phyloP scores from a whole-genome alignment of 1,140 invertebrate species.

The Penaeus vannamei region DNA sequence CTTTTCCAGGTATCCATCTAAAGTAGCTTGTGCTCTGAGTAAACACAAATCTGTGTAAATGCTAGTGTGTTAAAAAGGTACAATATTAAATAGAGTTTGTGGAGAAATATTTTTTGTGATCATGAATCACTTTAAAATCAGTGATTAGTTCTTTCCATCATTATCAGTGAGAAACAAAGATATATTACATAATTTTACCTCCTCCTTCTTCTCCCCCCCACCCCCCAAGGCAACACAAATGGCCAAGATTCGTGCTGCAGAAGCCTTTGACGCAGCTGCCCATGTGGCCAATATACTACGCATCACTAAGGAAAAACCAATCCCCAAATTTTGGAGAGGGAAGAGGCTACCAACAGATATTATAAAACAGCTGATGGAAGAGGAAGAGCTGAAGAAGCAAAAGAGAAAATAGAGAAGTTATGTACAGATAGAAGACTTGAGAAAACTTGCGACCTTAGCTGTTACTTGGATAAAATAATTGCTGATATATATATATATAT shows the following conservation, averaged over 20 bases:
- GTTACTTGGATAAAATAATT: no score
- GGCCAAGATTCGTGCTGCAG: constrained; percentile 79
- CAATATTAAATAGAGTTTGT: no score
- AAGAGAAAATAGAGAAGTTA: constrained; percentile 7
- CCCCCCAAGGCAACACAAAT: constrained; percentile 75
- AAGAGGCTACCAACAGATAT: constrained; percentile 78
- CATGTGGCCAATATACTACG: constrained; percentile 79
- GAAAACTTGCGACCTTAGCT: background rate
- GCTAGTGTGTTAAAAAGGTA: no score
- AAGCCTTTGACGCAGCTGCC: constrained; percentile 82
- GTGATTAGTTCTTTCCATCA: no score
- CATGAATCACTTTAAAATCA: no score
- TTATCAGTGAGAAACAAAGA: no score
- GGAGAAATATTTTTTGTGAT: no score
- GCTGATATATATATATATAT: no score
- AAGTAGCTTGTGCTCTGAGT: background rate
- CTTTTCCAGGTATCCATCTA: constrained; percentile 76
- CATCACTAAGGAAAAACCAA: constrained; percentile 77
- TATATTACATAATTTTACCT: no score
- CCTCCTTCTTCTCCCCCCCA: background rate
- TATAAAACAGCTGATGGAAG: constrained; percentile 74
- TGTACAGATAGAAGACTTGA: background rate
- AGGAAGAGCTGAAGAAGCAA: constrained; percentile 35
- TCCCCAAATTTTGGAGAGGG: constrained; percentile 79
- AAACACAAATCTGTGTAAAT: no score